These are phyloP conservation scores for Pristionchus fissidentatus DNA, from an alignment of 2,888 invertebrate genomes.

Conservation along the genomic window DNA sequence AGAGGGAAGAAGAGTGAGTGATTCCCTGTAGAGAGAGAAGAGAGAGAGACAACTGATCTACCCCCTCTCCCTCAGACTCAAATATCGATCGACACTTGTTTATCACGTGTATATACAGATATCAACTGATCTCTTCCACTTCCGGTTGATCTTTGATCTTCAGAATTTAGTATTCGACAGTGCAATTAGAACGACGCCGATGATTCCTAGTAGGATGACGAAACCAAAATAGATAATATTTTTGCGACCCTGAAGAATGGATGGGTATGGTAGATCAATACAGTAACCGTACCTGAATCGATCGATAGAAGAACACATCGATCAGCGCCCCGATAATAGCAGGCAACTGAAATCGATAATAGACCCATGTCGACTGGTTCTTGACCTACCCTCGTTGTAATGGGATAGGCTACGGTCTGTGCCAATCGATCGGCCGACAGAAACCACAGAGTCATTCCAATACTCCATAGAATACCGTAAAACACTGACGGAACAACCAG, in stretches of 20 bases:
- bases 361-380: no score
- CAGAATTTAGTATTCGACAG: constrained; percentile 63
- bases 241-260: constrained; percentile 56
- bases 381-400: constrained; percentile 76
- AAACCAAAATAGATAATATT: constrained; percentile 59
- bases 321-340: constrained; percentile 69
- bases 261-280: not conserved
- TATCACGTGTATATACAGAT: constrained; percentile 31
- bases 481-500: constrained; percentile 67
- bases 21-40: not conserved
- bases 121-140: no score
- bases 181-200: constrained; percentile 69
- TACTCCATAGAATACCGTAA: constrained; percentile 68
- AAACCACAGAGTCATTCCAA: constrained; percentile 77
- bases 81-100: not conserved
- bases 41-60: constrained; percentile 27
- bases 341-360: constrained; percentile 58
- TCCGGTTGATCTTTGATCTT: constrained; percentile 26
- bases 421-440: constrained; percentile 77
- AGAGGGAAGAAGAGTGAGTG: not conserved
- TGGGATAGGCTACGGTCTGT: constrained; percentile 78
- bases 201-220: constrained; percentile 63
- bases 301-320: constrained; percentile 68
- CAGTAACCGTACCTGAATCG: constrained; percentile 57
- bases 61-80: not conserved